Evolutionary conservation across 2,888 invertebrate genomes (phyloP), one percentile per base, ranked within the genome.

Genomic region (Sarcophaga rosellei): DNA sequence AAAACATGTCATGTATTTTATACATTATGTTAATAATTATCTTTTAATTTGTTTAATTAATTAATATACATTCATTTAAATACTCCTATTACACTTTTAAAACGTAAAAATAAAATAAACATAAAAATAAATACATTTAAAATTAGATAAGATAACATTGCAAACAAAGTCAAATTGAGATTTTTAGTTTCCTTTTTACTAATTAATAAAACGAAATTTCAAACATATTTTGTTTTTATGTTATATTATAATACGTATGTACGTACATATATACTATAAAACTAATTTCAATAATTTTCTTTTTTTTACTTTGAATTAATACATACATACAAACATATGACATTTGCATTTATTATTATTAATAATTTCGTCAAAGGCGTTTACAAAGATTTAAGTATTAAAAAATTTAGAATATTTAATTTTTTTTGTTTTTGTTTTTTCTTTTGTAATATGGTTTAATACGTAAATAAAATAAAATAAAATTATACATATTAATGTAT

Each of bases 21-120:
- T 76, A 81, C 81, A 81, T 73, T 74, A 63, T 63, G 25, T 75
- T 57, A 77, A 77, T 68, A 72, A 70, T 63, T 81, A 65, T 73
- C 23, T 20, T 25, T 80, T 25, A 53, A 69, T 25, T 69, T 74
- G 61, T 80, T 35, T 10, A 66, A 75, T 70, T 57, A 35, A 35
- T 35, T 35, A 35, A 35, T 77, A 12, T 79, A 77, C 65, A 73
- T 69, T 53, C 69, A 74, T 47, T 74, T 47, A 65, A 44, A 44
- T 44, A 79, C 23, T 72, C n/a, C 61, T 81, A 53, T 53, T 68
- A 66, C n/a, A 35, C 25, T 35, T 23, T 35, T 70, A 72, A 72
- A 79, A 68, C 74, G 53, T 44, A 68, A 47, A 61, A 35, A 47
- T 47, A 74, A 63, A 62, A 25, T 20, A 74, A 72, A 70, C n/a